Conservation (phyloP, 64 coral and sea anemone species). For the Pachyseris speciosa region DNA sequence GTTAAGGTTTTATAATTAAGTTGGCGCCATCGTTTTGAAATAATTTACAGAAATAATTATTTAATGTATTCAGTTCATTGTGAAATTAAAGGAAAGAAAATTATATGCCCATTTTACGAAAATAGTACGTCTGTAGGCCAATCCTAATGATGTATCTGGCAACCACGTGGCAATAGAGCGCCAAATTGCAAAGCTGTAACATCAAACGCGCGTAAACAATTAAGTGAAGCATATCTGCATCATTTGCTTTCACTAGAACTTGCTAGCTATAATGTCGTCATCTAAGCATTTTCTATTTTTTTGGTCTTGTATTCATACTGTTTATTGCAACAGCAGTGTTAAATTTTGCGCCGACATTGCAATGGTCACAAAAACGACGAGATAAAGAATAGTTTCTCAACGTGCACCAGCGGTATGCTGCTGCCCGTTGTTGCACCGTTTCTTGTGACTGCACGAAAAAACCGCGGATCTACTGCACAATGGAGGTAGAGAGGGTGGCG, state of each 20-base stretch:
- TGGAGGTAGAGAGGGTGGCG: no score
- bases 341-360: background rate
- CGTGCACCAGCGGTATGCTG: background rate
- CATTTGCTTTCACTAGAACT: background rate
- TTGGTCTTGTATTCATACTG: background rate
- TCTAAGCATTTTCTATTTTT: background rate
- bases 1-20: background rate
- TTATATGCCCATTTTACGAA: background rate
- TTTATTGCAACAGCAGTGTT: background rate
- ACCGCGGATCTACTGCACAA: background rate
- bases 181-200: background rate
- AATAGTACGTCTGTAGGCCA: background rate
- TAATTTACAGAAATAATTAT: background rate
- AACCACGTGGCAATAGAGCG: background rate
- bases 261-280: background rate
- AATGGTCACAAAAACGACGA: background rate
- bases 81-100: background rate
- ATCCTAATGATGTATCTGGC: background rate
- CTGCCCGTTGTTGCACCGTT: background rate
- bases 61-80: background rate
- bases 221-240: background rate
- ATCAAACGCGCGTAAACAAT: background rate
- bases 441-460: background rate
- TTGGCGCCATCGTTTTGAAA: background rate
- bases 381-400: background rate